Percentiles rank a stretch among this genome's conserved stretches.
These are phyloP conservation scores for Mionectes olivaceus DNA, from an alignment of 2,797 vertebrate genomes.

Conservation along the genomic window DNA sequence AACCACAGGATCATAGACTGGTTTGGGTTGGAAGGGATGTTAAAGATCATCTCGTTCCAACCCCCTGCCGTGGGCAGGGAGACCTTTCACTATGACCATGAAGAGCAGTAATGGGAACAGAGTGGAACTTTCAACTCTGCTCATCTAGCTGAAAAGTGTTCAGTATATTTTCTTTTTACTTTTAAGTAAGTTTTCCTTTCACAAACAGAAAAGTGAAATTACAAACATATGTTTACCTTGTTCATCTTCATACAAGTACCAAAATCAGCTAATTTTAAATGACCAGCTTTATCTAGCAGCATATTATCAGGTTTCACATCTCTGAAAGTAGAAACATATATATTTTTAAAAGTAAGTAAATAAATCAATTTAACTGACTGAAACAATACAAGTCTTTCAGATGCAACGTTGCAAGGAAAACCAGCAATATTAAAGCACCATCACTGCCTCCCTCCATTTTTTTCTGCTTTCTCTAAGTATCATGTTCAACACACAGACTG, in stretches of 20 bases:
- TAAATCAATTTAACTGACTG: background rate
- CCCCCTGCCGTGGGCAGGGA: background rate
- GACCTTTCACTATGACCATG: background rate
- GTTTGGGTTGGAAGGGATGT: background rate
- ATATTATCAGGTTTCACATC: slow-evolving; percentile 99
- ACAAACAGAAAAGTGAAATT: slow-evolving; percentile 15
- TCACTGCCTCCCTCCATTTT: background rate
- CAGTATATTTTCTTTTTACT: background rate
- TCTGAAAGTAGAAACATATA: slow-evolving; percentile 71
- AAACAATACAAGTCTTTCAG: background rate
- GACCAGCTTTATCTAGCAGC: slow-evolving; percentile 97
- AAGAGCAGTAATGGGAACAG: background rate
- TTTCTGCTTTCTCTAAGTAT: background rate
- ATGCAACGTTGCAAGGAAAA: background rate
- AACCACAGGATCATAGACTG: background rate
- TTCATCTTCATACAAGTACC: slow-evolving; percentile 99
- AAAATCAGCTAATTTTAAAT: slow-evolving; percentile 98
- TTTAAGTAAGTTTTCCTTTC: background rate
- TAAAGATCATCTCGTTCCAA: background rate
- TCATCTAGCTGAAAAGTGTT: background rate
- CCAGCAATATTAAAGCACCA: background rate
- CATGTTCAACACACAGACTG: background rate
- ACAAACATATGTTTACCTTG: slow-evolving; percentile 83
- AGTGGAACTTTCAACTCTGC: background rate
- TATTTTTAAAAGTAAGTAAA: background rate